These are phyloP conservation scores for Pelobates fuscus DNA, from an alignment of 2,113 vertebrate species.

Conservation along the genomic window DNA sequence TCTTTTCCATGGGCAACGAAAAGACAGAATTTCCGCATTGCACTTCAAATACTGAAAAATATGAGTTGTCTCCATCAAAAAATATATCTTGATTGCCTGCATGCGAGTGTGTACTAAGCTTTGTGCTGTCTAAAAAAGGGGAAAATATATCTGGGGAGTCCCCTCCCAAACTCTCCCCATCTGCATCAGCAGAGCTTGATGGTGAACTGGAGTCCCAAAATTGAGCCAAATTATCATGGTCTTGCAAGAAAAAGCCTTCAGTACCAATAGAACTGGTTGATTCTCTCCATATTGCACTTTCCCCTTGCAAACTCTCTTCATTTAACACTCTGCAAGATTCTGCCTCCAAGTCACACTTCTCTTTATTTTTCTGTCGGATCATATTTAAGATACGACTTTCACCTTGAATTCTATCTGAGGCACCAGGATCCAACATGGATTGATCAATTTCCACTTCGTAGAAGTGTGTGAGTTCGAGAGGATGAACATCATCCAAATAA, in stretches of 20 bases:
- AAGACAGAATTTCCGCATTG: constrained; percentile 94
- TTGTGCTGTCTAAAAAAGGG: constrained; percentile 81
- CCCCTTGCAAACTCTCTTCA: constrained; percentile 92
- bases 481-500: constrained; percentile 98
- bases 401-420: constrained; percentile 93
- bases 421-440: constrained; percentile 99
- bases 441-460: constrained; percentile 99
- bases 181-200: constrained; percentile 91
- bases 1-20: constrained; percentile 89
- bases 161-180: constrained; percentile 90
- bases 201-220: constrained; percentile 96
- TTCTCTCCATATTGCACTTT: constrained; percentile 99
- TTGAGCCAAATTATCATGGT: constrained; percentile 90
- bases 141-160: constrained; percentile 90
- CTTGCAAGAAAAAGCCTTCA: constrained; percentile 87
- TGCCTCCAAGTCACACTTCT: constrained; percentile 90
- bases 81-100: constrained; percentile 83
- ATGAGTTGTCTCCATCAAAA: constrained; percentile 86
- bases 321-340: constrained; percentile 97
- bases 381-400: constrained; percentile 99
- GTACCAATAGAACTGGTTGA: constrained; percentile 82
- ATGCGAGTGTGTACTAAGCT: constrained; percentile 79
- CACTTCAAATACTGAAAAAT: constrained; percentile 98
- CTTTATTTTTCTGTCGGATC: constrained; percentile 96
- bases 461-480: constrained; percentile 98